These are phyloP conservation scores for Fissipunctia ypsillon DNA, from an alignment of 2,888 invertebrate species.

Conservation along the genomic window DNA sequence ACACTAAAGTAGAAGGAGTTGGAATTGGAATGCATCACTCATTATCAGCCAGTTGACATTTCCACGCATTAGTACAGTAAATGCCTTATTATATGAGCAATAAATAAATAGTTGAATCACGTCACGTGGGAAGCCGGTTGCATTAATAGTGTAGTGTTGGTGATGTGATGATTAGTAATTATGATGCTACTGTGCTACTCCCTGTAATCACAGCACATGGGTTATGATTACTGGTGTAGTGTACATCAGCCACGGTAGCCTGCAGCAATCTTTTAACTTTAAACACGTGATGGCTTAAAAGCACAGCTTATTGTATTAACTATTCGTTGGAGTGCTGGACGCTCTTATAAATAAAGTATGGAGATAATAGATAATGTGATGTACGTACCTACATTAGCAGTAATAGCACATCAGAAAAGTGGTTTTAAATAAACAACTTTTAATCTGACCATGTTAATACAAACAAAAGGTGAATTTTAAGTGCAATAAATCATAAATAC, in stretches of 20 bases:
- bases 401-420: slow-evolving; percentile 48
- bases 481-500: slow-evolving; percentile 71
- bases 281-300: neutral
- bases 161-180: slow-evolving; percentile 33
- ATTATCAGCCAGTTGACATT: slow-evolving; percentile 15
- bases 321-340: slow-evolving; percentile 6
- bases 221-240: slow-evolving; percentile 18
- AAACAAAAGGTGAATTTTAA: slow-evolving; percentile 65
- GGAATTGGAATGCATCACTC: slow-evolving; percentile 18
- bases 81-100: slow-evolving; percentile 11
- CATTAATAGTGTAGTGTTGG: neutral
- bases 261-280: slow-evolving; percentile 11
- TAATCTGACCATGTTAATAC: slow-evolving; percentile 42
- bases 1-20: neutral
- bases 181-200: neutral
- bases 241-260: neutral
- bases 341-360: slow-evolving; percentile 9
- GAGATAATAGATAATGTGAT: slow-evolving; percentile 22
- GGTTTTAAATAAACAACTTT: slow-evolving; percentile 50
- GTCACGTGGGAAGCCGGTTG: slow-evolving; percentile 40
- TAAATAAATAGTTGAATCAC: slow-evolving; percentile 22
- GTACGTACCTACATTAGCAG: slow-evolving; percentile 29
- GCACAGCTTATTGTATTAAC: slow-evolving; percentile 19
- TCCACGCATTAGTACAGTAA: slow-evolving; percentile 14
- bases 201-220: slow-evolving; percentile 20